These are phyloP conservation scores for Alectoris magna DNA, from an alignment of 2,797 vertebrate genomes.

Conservation along the genomic window DNA sequence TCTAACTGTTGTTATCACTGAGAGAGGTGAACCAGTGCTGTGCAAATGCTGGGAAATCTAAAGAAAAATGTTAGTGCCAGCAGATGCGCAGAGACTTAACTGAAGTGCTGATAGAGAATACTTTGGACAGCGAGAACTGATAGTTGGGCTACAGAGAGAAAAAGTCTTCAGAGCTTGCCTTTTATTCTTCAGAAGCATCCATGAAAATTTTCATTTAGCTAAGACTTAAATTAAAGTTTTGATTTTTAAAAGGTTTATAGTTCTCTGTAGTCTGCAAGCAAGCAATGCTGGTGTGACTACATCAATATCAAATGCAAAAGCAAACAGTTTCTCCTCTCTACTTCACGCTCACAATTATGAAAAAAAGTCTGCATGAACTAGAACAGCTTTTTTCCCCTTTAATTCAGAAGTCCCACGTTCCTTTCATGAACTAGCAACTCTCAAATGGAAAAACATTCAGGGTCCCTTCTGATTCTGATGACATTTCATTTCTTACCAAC, in stretches of 20 bases:
- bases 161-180: slow-evolving; percentile 44
- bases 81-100: slow-evolving; percentile 67
- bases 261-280: slow-evolving; percentile 38
- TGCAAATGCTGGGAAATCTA: slow-evolving; percentile 51
- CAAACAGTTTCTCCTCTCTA: slow-evolving; percentile 39
- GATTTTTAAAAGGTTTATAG: slow-evolving; percentile 54
- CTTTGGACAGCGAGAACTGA: slow-evolving; percentile 62
- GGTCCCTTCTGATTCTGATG: slow-evolving; percentile 7
- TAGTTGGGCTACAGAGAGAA: slow-evolving; percentile 59
- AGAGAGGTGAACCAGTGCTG: slow-evolving; percentile 57
- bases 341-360: slow-evolving; percentile 8
- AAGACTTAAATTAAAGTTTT: slow-evolving; percentile 54
- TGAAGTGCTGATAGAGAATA: slow-evolving; percentile 75
- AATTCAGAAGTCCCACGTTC: not conserved
- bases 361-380: not conserved
- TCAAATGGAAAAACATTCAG: slow-evolving; percentile 9
- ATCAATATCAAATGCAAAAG: slow-evolving; percentile 51
- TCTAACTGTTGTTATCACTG: slow-evolving; percentile 55
- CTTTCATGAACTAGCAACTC: slow-evolving; percentile 18
- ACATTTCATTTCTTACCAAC: slow-evolving; percentile 24
- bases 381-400: not conserved
- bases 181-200: slow-evolving; percentile 61
- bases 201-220: slow-evolving; percentile 64
- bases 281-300: slow-evolving; percentile 18
- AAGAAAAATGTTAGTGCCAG: slow-evolving; percentile 60